These are phyloP conservation scores for Taphrorychus bicolor DNA, from an alignment of 2,888 invertebrate species.

Conservation along the genomic window DNA sequence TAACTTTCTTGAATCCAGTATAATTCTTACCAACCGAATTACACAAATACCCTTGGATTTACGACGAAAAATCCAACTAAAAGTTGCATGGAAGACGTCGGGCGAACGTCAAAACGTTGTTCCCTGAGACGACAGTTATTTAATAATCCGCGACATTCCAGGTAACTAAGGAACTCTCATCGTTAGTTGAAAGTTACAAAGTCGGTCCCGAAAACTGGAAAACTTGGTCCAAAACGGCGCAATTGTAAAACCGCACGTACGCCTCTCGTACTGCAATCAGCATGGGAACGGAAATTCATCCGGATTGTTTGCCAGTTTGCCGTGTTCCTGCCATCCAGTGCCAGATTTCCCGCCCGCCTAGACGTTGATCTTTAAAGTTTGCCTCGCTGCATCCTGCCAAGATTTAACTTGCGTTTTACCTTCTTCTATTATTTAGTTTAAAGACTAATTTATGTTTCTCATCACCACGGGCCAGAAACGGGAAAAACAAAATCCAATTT, in stretches of 20 bases:
- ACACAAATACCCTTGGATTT: no score
- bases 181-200: not conserved
- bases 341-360: slow-evolving; percentile 4
- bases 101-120: not conserved
- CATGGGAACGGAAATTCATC: slow-evolving; percentile 15
- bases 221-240: slow-evolving; percentile 11
- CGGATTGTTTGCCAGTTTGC: slow-evolving; percentile 16
- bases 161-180: not conserved
- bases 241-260: slow-evolving; percentile 24
- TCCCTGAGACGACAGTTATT: not conserved
- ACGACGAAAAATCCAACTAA: not conserved
- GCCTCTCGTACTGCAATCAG: slow-evolving; percentile 12
- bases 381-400: slow-evolving; percentile 6
- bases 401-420: slow-evolving; percentile 6
- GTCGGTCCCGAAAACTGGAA: slow-evolving; percentile 8
- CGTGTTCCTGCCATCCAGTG: slow-evolving; percentile 5
- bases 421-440: slow-evolving; percentile 1
- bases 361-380: slow-evolving; percentile 13
- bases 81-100: not conserved
- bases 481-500: slow-evolving; percentile 6
- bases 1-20: no score
- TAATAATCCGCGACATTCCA: not conserved
- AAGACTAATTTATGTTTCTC: slow-evolving; percentile 6
- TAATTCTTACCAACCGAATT: no score
- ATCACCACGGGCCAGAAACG: not conserved